Base-by-base conservation (phyloP, 2,113 vertebrate species). In the Pontoporia blainvillei region DNA sequence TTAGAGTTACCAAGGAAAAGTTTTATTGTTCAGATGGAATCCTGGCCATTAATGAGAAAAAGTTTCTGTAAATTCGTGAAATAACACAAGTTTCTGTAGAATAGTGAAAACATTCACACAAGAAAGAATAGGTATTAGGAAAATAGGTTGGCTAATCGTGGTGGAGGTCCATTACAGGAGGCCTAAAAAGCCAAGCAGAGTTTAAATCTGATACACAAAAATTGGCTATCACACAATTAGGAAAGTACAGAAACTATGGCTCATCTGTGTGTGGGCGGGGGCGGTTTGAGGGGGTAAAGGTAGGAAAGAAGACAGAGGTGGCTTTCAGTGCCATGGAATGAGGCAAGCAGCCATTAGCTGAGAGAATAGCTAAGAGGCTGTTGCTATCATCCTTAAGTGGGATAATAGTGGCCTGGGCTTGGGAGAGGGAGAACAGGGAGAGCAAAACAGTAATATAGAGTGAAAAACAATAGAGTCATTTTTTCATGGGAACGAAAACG, bases 201-300 rank as follows among this genome's bases (percentile, higher is more conserved):
- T 90, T 90, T 87, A 88, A 96, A 97, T 59, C 21, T 86, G 86
- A 91, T 39, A 75, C 20, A 90, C 54, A 91, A 82, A 86, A 73
- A 73, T 2, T n/a, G 15, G 12, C 71, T 25, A 12, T 44, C 64
- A 79, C 59, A 76, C 62, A 61, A 57, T 34, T n/a, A 83, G 29
- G 14, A 17, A 94, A 54, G 49, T n/a, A n/a, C 3, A 64, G 27
- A 61, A 86, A 81, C 23, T 41, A 90, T 62, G 78, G 39, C 23
- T 90, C 6, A 61, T 67, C 14, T 52, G 15, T 52, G 52, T 17
- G 52, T 52, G 52, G 52, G 52, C 1, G 15, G 52, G 52, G 52
- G 52, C 5, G 52, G 52, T 18, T 18, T 52, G 52, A 52, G 52
- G 15, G 15, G 73, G 10, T 52, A n/a, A 76, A 11, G 31, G 46